phyloP scores from a whole-genome alignment of 2,113 vertebrate species.

The Xiphophorus couchianus region DNA sequence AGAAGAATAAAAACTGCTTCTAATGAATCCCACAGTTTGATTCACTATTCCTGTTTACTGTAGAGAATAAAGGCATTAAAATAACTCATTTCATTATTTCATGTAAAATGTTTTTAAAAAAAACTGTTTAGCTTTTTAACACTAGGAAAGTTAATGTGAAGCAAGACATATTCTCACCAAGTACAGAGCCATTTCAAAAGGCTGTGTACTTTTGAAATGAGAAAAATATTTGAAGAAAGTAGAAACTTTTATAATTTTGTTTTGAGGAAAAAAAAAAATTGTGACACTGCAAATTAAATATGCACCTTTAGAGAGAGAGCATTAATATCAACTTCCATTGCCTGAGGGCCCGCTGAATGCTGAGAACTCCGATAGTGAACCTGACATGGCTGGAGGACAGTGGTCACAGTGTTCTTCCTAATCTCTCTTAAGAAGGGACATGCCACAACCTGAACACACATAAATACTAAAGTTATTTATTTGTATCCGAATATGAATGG shows the following conservation, averaged over 20 bases:
- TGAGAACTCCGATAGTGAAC: constrained; percentile 87
- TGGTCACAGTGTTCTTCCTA: constrained; percentile 87
- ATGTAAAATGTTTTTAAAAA: too few species aligned
- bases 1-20: neutral
- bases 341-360: constrained; percentile 79
- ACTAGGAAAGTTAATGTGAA: too few species aligned
- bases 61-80: neutral
- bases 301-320: constrained; percentile 88
- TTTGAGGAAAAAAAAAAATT: neutral
- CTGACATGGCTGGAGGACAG: constrained; percentile 92
- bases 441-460: constrained; percentile 79
- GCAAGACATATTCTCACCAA: neutral
- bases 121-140: too few species aligned
- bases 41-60: neutral
- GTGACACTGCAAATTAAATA: neutral
- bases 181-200: neutral
- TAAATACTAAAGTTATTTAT: too few species aligned
- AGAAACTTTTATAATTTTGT: neutral
- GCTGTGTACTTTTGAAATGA: neutral
- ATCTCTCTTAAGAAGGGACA: constrained; percentile 90
- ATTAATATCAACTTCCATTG: constrained; percentile 87
- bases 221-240: neutral
- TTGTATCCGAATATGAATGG: neutral
- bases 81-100: neutral
- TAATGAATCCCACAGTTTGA: neutral